Evolutionary conservation across 2,113 vertebrate species (phyloP), one percentile per base, ranked within the genome.

Genomic region (Mugil cephalus): DNA sequence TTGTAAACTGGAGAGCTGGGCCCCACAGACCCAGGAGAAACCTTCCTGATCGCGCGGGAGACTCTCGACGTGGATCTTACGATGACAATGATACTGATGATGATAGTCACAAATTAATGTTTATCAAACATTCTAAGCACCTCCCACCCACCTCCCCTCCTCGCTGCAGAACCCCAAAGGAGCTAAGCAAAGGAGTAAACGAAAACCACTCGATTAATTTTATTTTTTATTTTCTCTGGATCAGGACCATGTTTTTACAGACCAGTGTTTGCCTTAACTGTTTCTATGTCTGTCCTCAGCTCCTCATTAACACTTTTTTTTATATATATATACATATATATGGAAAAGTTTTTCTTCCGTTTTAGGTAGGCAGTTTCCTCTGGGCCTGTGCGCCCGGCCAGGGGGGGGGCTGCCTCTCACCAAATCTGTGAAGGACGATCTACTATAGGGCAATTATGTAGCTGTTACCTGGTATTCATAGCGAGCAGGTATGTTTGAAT

Each of bases 1-100:
- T 89, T 98, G 98, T 91, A 98, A 97, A 93, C 96, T 98, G 95
- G 96, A 98, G 92, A 95, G 94, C 93, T 96, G 96, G 93, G 93
- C 95, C 35, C 93, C 95, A 10, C 93, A 92, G 79, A 88, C 74
- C 63, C 96, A 92, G 88, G 96, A 94, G 34, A 99, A 99, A 68
- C 96, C 94, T 5, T 98, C 96, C 91, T 99, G 96, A 98, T 95
- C 18, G 10, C 30, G 24, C 59, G 50, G 76, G 79, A 81, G 77
- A 79, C 70, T 73, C 60, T 77, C 69, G 35, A 74, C 82, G 77
- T 66, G 39, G 81, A 91, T 93, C 92, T 91, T 90, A 88, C 53
- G 65, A 73, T 86, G 80, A 89, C 76, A 73, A 74, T 88, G 78
- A 87, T 77, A 80, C 73, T 69, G 77, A 79, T 73, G 64, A 79